These are phyloP conservation scores for Tinamus guttatus DNA, from an alignment of 2,113 vertebrate genomes.

Conservation along the genomic window DNA sequence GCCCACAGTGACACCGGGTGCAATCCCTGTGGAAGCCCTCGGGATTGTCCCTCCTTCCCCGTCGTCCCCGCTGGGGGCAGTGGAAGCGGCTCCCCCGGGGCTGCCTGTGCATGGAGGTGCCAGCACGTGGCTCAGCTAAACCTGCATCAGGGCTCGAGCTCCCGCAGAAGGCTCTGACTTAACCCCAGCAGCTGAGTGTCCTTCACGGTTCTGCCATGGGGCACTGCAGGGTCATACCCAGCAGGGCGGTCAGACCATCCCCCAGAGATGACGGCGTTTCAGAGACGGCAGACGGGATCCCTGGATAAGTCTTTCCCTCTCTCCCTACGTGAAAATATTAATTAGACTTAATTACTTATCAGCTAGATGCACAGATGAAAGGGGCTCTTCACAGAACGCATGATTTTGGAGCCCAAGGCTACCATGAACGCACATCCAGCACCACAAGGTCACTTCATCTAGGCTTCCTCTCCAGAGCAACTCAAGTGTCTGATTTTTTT, in stretches of 20 bases:
- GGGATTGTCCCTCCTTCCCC: no score
- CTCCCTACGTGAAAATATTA: not conserved
- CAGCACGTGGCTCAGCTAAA: not conserved
- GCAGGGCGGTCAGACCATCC: not conserved
- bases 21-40: no score
- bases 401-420: not conserved
- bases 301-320: rapidly evolving
- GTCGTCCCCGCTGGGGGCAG: no score
- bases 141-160: not conserved
- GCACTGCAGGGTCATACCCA: rapidly evolving
- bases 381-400: not conserved
- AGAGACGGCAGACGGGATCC: not conserved
- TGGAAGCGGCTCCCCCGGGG: no score
- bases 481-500: not conserved
- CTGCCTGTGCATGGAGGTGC: no score
- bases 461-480: not conserved
- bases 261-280: not conserved
- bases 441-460: not conserved
- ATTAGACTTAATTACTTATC: not conserved
- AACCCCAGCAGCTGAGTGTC: not conserved
- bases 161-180: rapidly evolving
- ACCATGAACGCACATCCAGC: not conserved
- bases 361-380: not conserved
- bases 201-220: not conserved
- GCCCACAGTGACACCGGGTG: no score